phyloP scores from a whole-genome alignment of 2,797 vertebrate species.

The Graptemys geographica region DNA sequence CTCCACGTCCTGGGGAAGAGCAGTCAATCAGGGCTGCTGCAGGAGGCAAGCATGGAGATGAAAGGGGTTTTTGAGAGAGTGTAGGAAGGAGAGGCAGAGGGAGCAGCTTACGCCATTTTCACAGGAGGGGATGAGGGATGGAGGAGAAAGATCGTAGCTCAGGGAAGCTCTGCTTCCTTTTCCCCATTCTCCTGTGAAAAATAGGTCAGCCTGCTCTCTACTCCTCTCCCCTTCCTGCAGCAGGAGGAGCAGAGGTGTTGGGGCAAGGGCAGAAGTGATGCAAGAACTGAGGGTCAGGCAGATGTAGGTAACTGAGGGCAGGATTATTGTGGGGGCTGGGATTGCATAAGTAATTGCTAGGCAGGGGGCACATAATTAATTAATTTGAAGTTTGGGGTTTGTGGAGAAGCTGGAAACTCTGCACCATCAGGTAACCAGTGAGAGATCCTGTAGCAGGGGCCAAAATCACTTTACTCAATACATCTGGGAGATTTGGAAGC shows the following conservation, averaged over 20 bases:
- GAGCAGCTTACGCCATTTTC: too few species aligned
- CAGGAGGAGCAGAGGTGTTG: neutral
- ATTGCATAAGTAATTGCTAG: neutral
- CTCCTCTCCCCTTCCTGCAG: neutral
- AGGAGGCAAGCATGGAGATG: neutral
- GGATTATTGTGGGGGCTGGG: neutral
- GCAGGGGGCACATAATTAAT: neutral
- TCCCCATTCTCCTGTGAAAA: neutral
- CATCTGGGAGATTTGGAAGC: neutral
- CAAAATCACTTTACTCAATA: neutral
- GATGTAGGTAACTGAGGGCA: neutral
- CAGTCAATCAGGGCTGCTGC: neutral
- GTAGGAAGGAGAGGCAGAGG: too few species aligned
- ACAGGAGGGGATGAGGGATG: too few species aligned
- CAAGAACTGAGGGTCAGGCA: neutral
- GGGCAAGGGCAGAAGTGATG: neutral
- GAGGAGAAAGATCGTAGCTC: neutral
- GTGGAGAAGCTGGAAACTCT: neutral
- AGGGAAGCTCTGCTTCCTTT: neutral
- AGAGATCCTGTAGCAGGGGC: neutral
- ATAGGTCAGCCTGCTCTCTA: neutral
- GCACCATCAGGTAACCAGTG: neutral
- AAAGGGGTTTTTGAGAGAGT: too few species aligned
- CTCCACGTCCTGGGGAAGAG: neutral
- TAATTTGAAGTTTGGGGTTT: neutral